A percentile compares a stretch with the other conserved stretches of the same genome.
These are phyloP conservation scores for Chymomyza caudatula DNA, from an alignment of 2,888 invertebrate species.

Conservation along the genomic window DNA sequence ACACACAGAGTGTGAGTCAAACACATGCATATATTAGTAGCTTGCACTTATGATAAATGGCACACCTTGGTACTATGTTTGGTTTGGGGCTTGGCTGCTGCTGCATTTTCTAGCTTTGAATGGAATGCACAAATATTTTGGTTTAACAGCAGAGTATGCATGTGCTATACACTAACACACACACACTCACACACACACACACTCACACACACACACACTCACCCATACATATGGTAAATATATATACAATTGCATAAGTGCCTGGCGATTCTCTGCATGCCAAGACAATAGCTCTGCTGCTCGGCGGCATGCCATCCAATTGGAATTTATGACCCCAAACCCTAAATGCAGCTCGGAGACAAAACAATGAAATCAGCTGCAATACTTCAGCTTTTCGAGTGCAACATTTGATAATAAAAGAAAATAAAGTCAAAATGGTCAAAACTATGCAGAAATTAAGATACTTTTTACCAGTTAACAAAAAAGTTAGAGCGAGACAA, in stretches of 20 bases:
- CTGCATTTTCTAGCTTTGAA: constrained; percentile 1
- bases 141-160: neutral
- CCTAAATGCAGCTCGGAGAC: neutral
- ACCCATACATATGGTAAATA: neutral
- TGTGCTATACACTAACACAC: neutral
- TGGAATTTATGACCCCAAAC: neutral
- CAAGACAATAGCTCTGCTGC: neutral
- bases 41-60: constrained; percentile 55
- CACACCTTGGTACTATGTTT: constrained; percentile 49
- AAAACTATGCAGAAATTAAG: no score
- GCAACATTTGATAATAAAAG: neutral
- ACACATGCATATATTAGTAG: constrained; percentile 47
- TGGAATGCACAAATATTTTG: neutral
- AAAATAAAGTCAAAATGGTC: neutral
- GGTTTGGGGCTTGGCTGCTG: constrained; percentile 25
- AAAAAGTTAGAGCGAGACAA: no score
- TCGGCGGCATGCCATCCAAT: neutral
- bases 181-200: neutral
- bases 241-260: neutral
- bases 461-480: no score
- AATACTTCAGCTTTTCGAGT: neutral
- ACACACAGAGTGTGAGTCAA: neutral
- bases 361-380: neutral
- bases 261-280: no score
- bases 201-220: neutral